These are phyloP conservation scores for Erpetoichthys calabaricus DNA, from an alignment of 2,797 vertebrate genomes.

Conservation along the genomic window DNA sequence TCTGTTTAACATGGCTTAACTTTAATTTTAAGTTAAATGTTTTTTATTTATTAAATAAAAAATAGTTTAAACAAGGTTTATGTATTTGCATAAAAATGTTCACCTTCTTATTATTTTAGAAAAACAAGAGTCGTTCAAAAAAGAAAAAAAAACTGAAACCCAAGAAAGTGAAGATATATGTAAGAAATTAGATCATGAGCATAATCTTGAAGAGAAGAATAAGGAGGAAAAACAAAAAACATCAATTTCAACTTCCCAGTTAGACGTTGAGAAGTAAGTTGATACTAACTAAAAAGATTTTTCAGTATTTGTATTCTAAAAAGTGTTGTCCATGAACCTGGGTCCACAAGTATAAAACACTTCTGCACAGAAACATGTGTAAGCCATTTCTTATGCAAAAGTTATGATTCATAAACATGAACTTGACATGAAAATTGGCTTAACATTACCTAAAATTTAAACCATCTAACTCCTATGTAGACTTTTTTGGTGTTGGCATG, in stretches of 20 bases:
- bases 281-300: neutral
- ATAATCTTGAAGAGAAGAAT: constrained; percentile 47
- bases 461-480: no score
- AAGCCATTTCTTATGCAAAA: no score
- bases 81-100: no score
- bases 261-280: constrained; percentile 78
- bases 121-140: constrained; percentile 13
- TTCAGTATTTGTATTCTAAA: constrained; percentile 13
- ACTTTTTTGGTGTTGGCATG: no score
- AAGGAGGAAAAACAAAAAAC: constrained; percentile 51
- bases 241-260: constrained; percentile 51
- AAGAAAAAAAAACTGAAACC: constrained; percentile 34
- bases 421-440: no score
- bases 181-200: constrained; percentile 30
- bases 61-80: no score
- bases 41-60: neutral
- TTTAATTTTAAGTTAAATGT: neutral
- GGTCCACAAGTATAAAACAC: no score
- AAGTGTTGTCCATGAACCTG: no score
- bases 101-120: constrained; percentile 10
- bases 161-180: constrained; percentile 31
- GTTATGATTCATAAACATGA: no score
- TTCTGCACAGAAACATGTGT: no score
- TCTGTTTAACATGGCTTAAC: neutral
- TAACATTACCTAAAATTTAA: no score